Evolutionary conservation across 2,113 vertebrate genomes (phyloP).

Genomic region (Leuciscus idus): DNA sequence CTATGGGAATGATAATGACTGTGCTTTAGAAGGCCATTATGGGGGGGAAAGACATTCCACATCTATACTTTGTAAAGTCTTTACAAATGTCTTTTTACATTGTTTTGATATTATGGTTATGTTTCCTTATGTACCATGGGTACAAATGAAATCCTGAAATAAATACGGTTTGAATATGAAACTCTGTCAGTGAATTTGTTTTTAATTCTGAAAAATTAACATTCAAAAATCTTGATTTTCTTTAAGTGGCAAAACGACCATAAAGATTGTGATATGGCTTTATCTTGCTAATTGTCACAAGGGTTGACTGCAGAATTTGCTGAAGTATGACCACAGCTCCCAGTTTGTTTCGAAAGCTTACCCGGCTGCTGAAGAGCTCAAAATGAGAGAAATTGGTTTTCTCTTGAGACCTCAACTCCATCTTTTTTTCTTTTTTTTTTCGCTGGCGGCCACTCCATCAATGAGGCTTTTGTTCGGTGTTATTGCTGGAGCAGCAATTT

Average conservation of each 20-base stretch:
- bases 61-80: conserved; percentile 78
- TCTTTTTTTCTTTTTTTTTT: conserved; percentile 15
- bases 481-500: conserved; percentile 41
- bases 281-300: neutral
- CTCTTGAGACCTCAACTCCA: conserved; percentile 25
- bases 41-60: conserved; percentile 63
- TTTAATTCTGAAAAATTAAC: neutral
- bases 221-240: neutral
- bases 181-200: conserved; percentile 30
- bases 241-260: neutral
- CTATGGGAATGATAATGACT: conserved; percentile 74
- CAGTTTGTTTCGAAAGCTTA: conserved; percentile 52
- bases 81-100: conserved; percentile 77
- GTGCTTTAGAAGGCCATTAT: conserved; percentile 71
- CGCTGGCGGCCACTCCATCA: conserved; percentile 41
- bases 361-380: conserved; percentile 9
- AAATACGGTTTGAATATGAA: conserved; percentile 88
- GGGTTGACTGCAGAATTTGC: neutral
- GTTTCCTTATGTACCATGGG: conserved; percentile 94
- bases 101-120: conserved; percentile 81
- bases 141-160: conserved; percentile 88
- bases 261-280: neutral
- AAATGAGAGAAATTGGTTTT: conserved; percentile 29
- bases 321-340: neutral
- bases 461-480: conserved; percentile 54